A percentile compares a stretch with the other conserved stretches of the same genome.
Evolutionary conservation across 30 jellyfish, hydroid and myxozoan genomes (phyloP).

Genomic region (Catostylus mosaicus): DNA sequence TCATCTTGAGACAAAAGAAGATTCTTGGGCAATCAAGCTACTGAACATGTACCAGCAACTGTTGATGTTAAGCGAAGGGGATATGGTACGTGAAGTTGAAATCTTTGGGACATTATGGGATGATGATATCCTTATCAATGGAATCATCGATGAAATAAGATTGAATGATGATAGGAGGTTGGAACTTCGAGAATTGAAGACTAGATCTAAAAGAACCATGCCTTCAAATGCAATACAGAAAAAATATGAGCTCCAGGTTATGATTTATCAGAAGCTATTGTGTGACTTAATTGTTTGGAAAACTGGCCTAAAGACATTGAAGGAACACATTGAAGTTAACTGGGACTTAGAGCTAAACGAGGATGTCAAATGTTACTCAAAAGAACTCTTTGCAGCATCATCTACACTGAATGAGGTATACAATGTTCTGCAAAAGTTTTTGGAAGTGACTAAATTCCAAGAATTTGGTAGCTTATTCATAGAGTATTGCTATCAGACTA

Average conservation of each 20-base stretch:
- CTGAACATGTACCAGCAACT: slow-evolving; percentile 50
- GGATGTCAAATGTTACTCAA: not conserved
- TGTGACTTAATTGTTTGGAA: slow-evolving; percentile 18
- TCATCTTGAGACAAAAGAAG: slow-evolving; percentile 41
- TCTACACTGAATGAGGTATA: slow-evolving; percentile 8
- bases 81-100: slow-evolving; percentile 55
- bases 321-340: slow-evolving; percentile 7
- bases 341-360: slow-evolving; percentile 13
- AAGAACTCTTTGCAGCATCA: slow-evolving; percentile 26
- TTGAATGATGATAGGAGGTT: not conserved
- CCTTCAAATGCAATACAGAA: slow-evolving; percentile 39
- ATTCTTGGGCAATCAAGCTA: slow-evolving; percentile 62
- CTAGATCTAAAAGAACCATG: slow-evolving; percentile 24
- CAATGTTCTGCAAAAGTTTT: not conserved
- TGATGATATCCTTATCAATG: slow-evolving; percentile 34
- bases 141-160: slow-evolving; percentile 58
- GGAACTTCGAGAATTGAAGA: slow-evolving; percentile 53
- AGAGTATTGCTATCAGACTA: slow-evolving; percentile 56
- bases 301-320: not conserved
- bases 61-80: slow-evolving; percentile 15
- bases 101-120: slow-evolving; percentile 43
- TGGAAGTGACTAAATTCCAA: slow-evolving; percentile 15
- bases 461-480: slow-evolving; percentile 26
- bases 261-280: slow-evolving; percentile 44
- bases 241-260: slow-evolving; percentile 39